phyloP scores from a whole-genome alignment of 1,140 invertebrate species.

The Papilio polytes region DNA sequence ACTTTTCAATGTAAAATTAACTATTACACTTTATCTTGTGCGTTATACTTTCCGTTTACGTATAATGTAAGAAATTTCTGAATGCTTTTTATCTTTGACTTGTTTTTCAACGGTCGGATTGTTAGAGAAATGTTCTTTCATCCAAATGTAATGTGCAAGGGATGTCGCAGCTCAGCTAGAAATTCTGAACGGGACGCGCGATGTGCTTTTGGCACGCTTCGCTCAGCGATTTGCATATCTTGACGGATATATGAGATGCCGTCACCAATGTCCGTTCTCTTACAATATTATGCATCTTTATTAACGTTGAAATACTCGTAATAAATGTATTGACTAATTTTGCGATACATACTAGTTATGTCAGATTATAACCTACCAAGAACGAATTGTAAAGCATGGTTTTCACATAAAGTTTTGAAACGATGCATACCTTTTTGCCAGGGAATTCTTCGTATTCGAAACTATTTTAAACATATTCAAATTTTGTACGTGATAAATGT shows the following conservation, averaged over 20 bases:
- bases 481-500: conserved; percentile 27
- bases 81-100: no score
- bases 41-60: not conserved
- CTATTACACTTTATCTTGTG: not conserved
- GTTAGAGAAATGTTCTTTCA: conserved; percentile 18
- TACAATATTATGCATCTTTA: not conserved
- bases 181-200: conserved; percentile 47
- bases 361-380: no score
- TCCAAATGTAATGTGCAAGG: conserved; percentile 12
- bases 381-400: not conserved
- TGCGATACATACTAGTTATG: no score
- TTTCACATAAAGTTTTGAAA: not conserved
- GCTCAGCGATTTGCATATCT: conserved; percentile 53
- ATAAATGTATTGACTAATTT: no score
- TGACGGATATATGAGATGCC: conserved; percentile 44
- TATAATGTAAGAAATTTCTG: not conserved
- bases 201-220: conserved; percentile 59
- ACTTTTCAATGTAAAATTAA: not conserved
- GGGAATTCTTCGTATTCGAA: not conserved
- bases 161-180: conserved; percentile 45
- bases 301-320: not conserved
- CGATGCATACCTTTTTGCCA: not conserved
- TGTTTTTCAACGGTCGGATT: not conserved
- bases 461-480: conserved; percentile 7
- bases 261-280: not conserved